Evolutionary conservation across 2,113 vertebrate species (phyloP), one percentile per base, ranked within the genome.

Genomic region (Spheniscus mendiculus): DNA sequence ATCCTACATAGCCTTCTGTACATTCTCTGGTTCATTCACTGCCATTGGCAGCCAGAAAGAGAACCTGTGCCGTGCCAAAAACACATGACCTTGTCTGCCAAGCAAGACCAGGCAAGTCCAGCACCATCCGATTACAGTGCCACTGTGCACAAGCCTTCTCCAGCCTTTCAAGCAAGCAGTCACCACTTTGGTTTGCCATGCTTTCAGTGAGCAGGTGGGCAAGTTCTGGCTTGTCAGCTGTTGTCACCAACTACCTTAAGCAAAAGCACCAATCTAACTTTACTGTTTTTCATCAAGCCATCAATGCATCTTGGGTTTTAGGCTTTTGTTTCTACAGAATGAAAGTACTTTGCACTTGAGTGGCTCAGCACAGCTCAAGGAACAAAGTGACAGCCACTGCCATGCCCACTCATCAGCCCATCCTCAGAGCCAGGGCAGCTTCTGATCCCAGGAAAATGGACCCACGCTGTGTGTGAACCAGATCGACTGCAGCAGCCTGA

Each of bases 391-490:
- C 71, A 74, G 36, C 14, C 20, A 61, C 32, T 23, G 26, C 15
- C 5, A 22, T 32, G 38, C 34, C 32, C 52, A 56, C 29, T 53
- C 23, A 52, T 12, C 72, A 83, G 29, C 26, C 47, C 29, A 26
- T 7, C 32, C 45, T 53, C n/a, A 55, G 45, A 62, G 32, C 10
- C 17, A 70, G 20, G 25, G 19, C 47, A 81, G 16, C 44, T 63
- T 58, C 38, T 59, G 50, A 59, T 10, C 4, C 3, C 0, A 2
- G 42, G 22, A 47, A 67, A 67, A 59, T 9, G 11, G n/a, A 34
- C 38, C 12, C 23, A n/a, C 0, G 0, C 32, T 36, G 30, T 26
- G 30, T 26, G 12, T 25, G 25, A 65, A 45, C 38, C 1, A 0
- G 19, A 53, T 9, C 36, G 21, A 58, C 5, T 9, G 18, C 30